phyloP scores from a whole-genome alignment of 2,113 vertebrate species.

The Chaetodon auriga region DNA sequence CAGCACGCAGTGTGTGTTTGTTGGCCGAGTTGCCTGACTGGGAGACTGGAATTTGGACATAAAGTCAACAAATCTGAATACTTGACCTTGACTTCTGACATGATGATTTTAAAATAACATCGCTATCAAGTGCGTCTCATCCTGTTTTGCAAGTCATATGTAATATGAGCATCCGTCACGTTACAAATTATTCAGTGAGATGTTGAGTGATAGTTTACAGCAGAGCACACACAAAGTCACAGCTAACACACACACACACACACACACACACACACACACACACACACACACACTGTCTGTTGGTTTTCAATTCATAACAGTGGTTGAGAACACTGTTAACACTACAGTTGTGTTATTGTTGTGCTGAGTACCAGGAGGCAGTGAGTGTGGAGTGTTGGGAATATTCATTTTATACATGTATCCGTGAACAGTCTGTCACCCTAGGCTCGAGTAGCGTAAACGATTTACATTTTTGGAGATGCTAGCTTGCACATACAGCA shows the following conservation, averaged over 20 bases:
- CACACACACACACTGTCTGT: neutral
- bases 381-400: neutral
- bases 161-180: constrained; percentile 12
- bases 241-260: constrained; percentile 5
- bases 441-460: neutral
- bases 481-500: neutral
- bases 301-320: neutral
- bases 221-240: constrained; percentile 14
- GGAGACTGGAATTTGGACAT: neutral
- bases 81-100: constrained; percentile 24
- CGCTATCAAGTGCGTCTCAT: constrained; percentile 4
- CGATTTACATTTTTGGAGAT: neutral
- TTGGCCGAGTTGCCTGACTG: neutral
- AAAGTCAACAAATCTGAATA: constrained; percentile 21
- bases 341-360: neutral
- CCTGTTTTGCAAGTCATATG: constrained; percentile 28
- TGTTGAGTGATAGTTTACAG: constrained; percentile 41
- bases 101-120: constrained; percentile 14
- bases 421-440: constrained; percentile 8
- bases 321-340: neutral
- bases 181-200: constrained; percentile 44
- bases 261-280: constrained; percentile 11
- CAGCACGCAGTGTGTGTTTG: neutral
- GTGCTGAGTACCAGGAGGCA: neutral
- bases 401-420: constrained; percentile 21